Conservation (phyloP, 2,797 vertebrate species). For the Myiotriccus ornatus region DNA sequence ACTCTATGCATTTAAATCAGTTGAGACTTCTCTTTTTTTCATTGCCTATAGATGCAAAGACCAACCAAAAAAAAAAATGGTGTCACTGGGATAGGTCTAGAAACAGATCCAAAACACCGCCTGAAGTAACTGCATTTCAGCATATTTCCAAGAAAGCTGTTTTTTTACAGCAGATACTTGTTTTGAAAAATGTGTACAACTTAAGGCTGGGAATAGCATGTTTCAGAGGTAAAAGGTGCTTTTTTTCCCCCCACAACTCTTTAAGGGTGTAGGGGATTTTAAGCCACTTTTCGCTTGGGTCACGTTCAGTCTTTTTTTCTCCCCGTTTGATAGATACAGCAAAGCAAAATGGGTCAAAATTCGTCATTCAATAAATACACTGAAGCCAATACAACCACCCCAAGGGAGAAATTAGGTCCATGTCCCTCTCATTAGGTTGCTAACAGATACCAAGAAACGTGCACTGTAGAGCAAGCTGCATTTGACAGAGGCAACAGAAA, state of each 20-base stretch:
- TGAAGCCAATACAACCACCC: not conserved
- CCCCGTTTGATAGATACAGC: fast-evolving
- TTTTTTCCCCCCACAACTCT: not conserved
- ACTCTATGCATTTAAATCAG: not conserved
- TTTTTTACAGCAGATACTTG: not conserved
- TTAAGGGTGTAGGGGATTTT: not conserved
- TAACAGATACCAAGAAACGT: not conserved
- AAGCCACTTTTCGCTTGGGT: not conserved
- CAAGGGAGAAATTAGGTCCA: not conserved
- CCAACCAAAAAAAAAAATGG: not conserved
- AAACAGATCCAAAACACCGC: not conserved
- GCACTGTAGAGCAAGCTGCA: not conserved
- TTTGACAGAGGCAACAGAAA: not conserved
- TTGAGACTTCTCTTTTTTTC: not conserved
- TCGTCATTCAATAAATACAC: not conserved
- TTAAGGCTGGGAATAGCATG: not conserved
- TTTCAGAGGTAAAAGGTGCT: not conserved
- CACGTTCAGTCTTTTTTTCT: not conserved
- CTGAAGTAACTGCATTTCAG: not conserved
- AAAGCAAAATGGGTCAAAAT: not conserved
- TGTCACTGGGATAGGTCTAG: not conserved
- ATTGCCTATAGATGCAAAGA: not conserved
- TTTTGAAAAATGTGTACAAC: not conserved
- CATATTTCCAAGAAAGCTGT: not conserved
- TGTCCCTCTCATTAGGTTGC: not conserved